Evolutionary conservation across 2,113 vertebrate species (phyloP).

Genomic region (Pluvianellus socialis): DNA sequence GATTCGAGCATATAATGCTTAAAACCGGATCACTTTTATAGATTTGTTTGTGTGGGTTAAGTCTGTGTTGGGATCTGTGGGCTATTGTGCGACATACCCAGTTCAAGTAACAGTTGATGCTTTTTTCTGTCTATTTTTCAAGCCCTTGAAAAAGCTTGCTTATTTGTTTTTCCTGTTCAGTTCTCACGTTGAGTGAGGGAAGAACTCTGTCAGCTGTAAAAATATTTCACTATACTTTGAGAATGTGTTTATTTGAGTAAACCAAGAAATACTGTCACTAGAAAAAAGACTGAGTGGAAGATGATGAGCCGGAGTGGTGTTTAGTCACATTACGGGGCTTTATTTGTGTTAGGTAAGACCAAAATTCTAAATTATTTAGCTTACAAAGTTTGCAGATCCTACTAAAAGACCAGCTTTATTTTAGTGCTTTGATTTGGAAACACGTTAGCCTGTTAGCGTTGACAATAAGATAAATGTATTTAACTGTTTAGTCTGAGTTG

Average conservation of each 20-base stretch:
- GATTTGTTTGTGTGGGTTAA: not conserved
- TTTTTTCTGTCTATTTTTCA: slow-evolving; percentile 22
- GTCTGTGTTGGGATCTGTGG: not conserved
- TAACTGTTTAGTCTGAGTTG: not conserved
- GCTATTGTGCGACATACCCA: not conserved
- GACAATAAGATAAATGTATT: not conserved
- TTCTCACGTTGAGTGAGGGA: not conserved
- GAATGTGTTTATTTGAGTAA: not conserved
- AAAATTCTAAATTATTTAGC: not conserved
- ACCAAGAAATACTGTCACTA: not conserved
- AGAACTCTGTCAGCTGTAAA: slow-evolving; percentile 11
- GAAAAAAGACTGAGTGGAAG: not conserved
- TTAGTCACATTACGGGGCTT: not conserved
- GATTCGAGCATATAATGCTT: slow-evolving; percentile 33
- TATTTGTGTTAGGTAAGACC: not conserved
- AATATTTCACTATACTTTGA: not conserved
- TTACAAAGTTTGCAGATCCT: not conserved
- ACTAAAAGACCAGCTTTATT: not conserved
- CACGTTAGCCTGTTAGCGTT: not conserved
- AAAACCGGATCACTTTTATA: slow-evolving; percentile 44
- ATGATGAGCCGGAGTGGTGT: not conserved
- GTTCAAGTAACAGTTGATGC: not conserved
- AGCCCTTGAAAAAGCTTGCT: not conserved
- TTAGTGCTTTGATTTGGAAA: not conserved
- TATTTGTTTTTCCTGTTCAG: slow-evolving; percentile 8